Evolutionary conservation across 2,888 invertebrate species (phyloP), one percentile per base, ranked within the genome.

Genomic region (Tetheella fluctuosa): DNA sequence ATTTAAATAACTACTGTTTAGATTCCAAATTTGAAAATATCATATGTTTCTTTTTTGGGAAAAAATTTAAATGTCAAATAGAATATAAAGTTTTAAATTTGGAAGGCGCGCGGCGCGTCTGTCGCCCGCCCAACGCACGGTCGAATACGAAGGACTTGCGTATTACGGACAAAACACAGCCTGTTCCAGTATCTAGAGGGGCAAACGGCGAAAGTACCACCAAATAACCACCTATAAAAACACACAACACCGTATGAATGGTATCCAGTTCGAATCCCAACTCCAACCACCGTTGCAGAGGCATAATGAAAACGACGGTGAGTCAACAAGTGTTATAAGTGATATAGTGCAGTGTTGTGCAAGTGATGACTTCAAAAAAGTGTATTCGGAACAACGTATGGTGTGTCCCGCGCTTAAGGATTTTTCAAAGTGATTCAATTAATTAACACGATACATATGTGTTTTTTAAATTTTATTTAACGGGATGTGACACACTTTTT

Each of bases 161-260:
- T 70, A 74, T 72, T 70, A 65, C 69, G 71, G 68, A 66, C 72
- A 73, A 74, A 80, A 70, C 81, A 66, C 39, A 39, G 39, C 39
- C n/a, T 39, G 39, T 39, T 39, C 39, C 39, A 39, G 39, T 39
- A 39, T 71, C 82, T 82, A 89, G 83, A 85, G 85, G 90, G 91
- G 92, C 89, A 79, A 76, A 37, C 84, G 85, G 92, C 92, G 92
- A 93, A 93, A 93, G 92, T 92, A 82, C 84, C 80, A 80, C 89
- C 88, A 88, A 90, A 91, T 88, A 91, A 86, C 88, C 88, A 90
- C 88, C 89, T 93, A 93, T 93, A 93, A 90, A 93, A 89, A 90
- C 91, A 83, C 88, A 85, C 84, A 83, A 80, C 90, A 80, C 86
- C 70, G 77, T 73, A 72, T 76, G 71, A 71, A 79, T 74, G 72